Evolutionary conservation across 2,888 invertebrate genomes (phyloP), one percentile per base, ranked within the genome.

Genomic region (Busseola fusca): DNA sequence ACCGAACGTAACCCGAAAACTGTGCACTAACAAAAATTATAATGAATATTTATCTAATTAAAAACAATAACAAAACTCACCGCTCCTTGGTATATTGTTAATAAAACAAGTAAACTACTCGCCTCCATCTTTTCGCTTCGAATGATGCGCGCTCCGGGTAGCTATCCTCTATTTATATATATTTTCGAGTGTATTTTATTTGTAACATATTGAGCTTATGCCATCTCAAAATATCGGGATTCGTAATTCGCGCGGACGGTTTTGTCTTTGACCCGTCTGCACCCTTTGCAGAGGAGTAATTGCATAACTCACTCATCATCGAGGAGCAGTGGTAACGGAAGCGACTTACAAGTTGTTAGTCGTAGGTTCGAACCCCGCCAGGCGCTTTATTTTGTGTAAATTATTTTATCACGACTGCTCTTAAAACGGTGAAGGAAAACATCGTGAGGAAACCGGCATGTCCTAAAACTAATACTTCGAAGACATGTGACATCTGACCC

Each of bases 1-100:
- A 10, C 42, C 40, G 10, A 58, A 60, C 10, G 7, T 30, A 16
- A 30, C 18, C 16, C 42, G 9, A 25, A 16, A 60, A 63, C 1
- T 18, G 6, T 0, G 3, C 1, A 25, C 25, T 34, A 16, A n/a
- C 16, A 48, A 37, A 30, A 52, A 30, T n/a, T 16, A 1, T 4
- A n/a, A 45, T 21, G 14, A 63, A 30, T 30, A 6, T 50, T 50
- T 63, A 63, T 50, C 30, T 34, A 52, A 27, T 27, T 40, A 64
- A 68, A 40, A 58, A 70, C 40, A 70, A 69, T 4, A 58, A 40
- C 4, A 42, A 69, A 6, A 72, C 80, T 81, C 40, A 81, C 80
- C 69, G 52, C 71, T 69, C 69, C 69, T 5, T 66, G 68, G 3
- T 73, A 21, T 10, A 71, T 1, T 4, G 74, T 1, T 9, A 74